Conservation (phyloP, 2,113 vertebrate genomes). For the Cranoglanis bouderius region DNA sequence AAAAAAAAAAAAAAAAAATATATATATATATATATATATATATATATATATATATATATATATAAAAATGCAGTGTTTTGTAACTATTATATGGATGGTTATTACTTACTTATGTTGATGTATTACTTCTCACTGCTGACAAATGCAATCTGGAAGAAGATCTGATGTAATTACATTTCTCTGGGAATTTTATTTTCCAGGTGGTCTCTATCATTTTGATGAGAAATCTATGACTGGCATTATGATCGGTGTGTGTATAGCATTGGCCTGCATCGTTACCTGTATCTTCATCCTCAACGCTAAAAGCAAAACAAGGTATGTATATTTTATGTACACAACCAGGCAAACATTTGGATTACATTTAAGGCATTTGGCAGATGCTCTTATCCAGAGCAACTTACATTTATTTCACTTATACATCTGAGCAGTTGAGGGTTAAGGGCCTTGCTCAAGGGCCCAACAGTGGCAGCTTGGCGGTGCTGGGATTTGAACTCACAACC, state of each 20-base stretch:
- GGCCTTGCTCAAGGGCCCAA: too few species aligned
- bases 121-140: not conserved
- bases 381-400: too few species aligned
- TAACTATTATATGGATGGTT: not conserved
- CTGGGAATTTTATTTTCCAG: conserved; percentile 66
- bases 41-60: too few species aligned
- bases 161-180: not conserved
- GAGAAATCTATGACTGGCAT: conserved; percentile 93
- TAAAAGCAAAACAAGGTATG: conserved; percentile 86
- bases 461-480: too few species aligned
- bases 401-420: too few species aligned
- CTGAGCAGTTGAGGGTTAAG: too few species aligned
- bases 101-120: not conserved
- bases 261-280: conserved; percentile 88
- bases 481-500: too few species aligned
- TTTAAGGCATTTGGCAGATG: too few species aligned
- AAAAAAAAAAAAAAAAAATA: not conserved
- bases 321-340: not conserved
- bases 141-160: not conserved
- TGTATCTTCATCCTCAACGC: conserved; percentile 91
- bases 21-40: too few species aligned
- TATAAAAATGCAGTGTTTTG: not conserved
- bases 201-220: conserved; percentile 86
- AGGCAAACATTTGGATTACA: not conserved
- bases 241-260: conserved; percentile 91